Conservation (phyloP, 2,797 vertebrate species). For the Gymnocypris eckloni region DNA sequence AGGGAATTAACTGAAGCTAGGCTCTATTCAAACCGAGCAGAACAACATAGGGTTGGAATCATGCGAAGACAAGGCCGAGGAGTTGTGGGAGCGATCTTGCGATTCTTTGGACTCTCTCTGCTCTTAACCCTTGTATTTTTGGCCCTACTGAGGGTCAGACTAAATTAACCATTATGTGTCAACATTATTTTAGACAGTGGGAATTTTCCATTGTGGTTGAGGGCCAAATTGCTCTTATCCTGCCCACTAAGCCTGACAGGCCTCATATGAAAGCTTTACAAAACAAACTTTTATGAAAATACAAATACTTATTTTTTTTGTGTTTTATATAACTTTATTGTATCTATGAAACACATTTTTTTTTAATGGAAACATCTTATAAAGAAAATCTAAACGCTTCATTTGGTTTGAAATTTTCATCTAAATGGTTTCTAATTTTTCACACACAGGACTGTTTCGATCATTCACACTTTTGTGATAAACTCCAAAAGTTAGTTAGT, state of each 20-base stretch:
- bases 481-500: not conserved
- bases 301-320: not conserved
- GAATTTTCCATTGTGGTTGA: conserved; percentile 27
- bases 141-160: conserved; percentile 5
- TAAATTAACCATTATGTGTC: conserved; percentile 22
- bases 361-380: not conserved
- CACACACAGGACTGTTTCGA: not conserved
- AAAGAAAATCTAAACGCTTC: not conserved
- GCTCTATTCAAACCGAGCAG: not conserved
- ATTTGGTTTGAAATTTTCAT: not conserved
- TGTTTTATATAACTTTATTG: not conserved
- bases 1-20: conserved; percentile 1
- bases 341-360: not conserved
- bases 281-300: not conserved
- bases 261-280: not conserved
- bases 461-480: not conserved
- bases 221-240: not conserved
- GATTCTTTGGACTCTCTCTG: conserved; percentile 7
- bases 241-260: not conserved
- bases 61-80: not conserved
- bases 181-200: conserved; percentile 26
- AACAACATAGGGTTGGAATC: not conserved
- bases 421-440: not conserved
- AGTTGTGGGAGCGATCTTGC: conserved; percentile 1
- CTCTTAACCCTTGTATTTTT: conserved; percentile 9